Evolutionary conservation across 1,140 invertebrate genomes (phyloP), one percentile per base, ranked within the genome.

Genomic region (Muscidifurax raptorellus): DNA sequence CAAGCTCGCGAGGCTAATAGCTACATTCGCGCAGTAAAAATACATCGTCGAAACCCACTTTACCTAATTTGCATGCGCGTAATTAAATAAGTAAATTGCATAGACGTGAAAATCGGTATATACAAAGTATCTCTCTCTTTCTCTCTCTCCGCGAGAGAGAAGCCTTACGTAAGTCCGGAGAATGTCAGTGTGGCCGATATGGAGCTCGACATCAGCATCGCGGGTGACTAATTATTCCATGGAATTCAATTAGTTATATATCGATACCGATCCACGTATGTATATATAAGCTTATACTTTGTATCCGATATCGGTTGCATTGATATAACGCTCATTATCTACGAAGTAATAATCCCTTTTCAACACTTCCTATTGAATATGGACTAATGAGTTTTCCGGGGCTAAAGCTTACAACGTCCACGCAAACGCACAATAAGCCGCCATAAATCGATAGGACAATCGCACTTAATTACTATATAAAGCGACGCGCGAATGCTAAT

Each of bases 381-480:
- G 52, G 15, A 18, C 52, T 22, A 18, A 59, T n/a, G 22, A 30
- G 12, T 75, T 82, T 82, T 72, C 52, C 44, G 15, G 28, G 36
- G 27, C 25, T 71, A 1, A 30, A 30, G 27, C 27, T 71, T n/a
- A 10, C 30, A 71, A 22, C 25, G n/a, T 2, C 4, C 25, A 32
- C n/a, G 36, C 7, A 25, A 59, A 15, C 22, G 18, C 52, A 64
- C 52, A 66, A 66, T 66, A n/a, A 28, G 7, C 2, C 12, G 52
- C 32, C 6, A 40, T 77, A 77, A 83, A 83, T 83, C 74, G 66
- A 5, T 27, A 30, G 10, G 74, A 69, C 72, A 77, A 67, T 76
- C 64, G 59, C 22, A 67, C 36, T 83, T 69, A 77, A 83, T 83
- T 83, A 83, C 77, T 66, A 77, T 66, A 77, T 59, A 83, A 83